Evolutionary conservation across 23 tunicate species (phyloP).

Genomic region (Halocynthia roretzi): DNA sequence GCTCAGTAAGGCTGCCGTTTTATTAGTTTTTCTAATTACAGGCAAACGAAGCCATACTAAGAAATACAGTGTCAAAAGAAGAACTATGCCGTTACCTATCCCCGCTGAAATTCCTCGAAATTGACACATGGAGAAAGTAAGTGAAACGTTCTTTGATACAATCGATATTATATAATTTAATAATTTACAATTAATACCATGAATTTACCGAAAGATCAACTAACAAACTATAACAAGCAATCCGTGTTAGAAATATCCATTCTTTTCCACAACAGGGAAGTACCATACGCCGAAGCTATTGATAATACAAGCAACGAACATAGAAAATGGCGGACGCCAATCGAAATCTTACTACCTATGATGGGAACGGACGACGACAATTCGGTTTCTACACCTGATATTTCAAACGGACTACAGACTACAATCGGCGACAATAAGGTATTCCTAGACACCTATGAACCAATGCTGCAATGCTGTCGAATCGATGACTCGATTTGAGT

Average conservation of each 20-base stretch:
- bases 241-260: too few species aligned
- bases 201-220: too few species aligned
- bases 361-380: slow-evolving; percentile 16
- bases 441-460: background rate
- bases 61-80: slow-evolving; percentile 77
- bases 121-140: slow-evolving; percentile 81
- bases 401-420: background rate
- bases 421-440: background rate
- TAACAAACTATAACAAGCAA: too few species aligned
- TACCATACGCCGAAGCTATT: slow-evolving; percentile 47
- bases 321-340: slow-evolving; percentile 77
- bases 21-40: slow-evolving; percentile 1
- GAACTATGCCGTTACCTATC: slow-evolving; percentile 67
- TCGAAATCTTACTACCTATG: slow-evolving; percentile 44
- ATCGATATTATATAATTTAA: background rate
- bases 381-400: background rate
- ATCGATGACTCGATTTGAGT: background rate
- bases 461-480: background rate
- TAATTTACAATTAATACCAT: background rate
- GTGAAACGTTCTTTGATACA: background rate
- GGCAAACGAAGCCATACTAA: slow-evolving; percentile 82
- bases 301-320: slow-evolving; percentile 44
- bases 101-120: slow-evolving; percentile 74
- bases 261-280: slow-evolving; percentile 34
- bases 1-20: background rate